Base-by-base conservation (phyloP, 1,140 invertebrate genomes). In the Sitophilus oryzae region DNA sequence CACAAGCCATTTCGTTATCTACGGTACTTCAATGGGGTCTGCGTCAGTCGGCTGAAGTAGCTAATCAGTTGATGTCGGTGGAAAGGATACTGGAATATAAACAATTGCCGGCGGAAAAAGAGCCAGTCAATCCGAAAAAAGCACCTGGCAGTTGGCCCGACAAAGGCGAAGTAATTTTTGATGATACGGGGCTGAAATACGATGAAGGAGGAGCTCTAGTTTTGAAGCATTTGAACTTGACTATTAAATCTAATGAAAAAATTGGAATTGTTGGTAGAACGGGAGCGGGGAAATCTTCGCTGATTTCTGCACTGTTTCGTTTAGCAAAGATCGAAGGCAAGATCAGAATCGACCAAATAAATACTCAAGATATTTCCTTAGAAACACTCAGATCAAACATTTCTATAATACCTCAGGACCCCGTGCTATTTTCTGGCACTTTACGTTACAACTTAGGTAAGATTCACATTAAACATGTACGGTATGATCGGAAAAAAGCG, bases 51-150 rank as follows among this genome's bases (percentile, higher is more conserved):
- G 86, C 91, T 0, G 85, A 90, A 64, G 71, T 88, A 2, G 85
- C 88, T 61, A 89, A 87, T 65, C 82, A 92, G 67, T 92, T 93
- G 88, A 92, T 87, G 1, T 89, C 81, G 15, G 87, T 91, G 6
- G 82, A 86, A 62, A 67, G 83, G 43, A 73, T 84, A 0, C 64
- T 86, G 44, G 86, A 89, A 65, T 90, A 88, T 62, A 82, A 80
- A 5, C 71, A 78, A 22, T 73, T 89, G 16, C 25, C 37, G 9
- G 16, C 46, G 18, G 51, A 59, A 41, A 23, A 42, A 36, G 16
- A 49, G 44, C 30, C 45, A 21, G 23, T 9, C 8, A n/a, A 20
- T 9, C 52, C 37, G 6, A 40, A 18, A 19, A 36, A 25, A 18
- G 43, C 52, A 76, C 80, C 53, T 78, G 74, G 82, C 1, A 66